Evolutionary conservation across 2,797 vertebrate species (phyloP), one percentile per base, ranked within the genome.

Genomic region (Aeoliscus strigatus): DNA sequence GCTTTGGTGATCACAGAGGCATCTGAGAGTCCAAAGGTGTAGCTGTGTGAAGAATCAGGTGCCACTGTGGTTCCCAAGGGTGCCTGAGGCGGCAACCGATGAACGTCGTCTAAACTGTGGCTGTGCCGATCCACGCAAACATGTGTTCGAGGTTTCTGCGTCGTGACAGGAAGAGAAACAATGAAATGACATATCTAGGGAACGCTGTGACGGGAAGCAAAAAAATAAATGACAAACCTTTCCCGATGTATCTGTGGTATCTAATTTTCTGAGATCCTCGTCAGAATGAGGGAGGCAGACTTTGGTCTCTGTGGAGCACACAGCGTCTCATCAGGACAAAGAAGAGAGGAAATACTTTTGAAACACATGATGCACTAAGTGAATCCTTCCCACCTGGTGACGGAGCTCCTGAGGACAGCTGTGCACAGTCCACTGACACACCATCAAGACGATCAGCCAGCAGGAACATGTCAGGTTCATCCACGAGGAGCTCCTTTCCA

Each of bases 41-140:
- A 88, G 66, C 89, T 88, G 73, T 86, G 86, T 25, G 87, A 91
- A 0, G 85, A 86, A 64, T 90, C 85, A 0, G 83, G 82, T 2
- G 82, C 86, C 13, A 88, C 61, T 0, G 64, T 55, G 6, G 67
- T 73, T 21, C 76, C 78, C 1, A 88, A 60, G 0, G 84, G 82
- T 1, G 49, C 51, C 0, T 72, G 76, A 38, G 77, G 79, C 14
- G 87, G 81, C 41, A 85, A 71, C 2, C 82, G 70, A 32, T 80
- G 80, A 3, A 88, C 45, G 16, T 90, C 87, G 24, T 91, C 88
- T 51, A 90, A 78, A 63, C 91, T 91, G 60, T 84, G 85, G 70
- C 89, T 89, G 66, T 89, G 87, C 5, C 75, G 77, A 32, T 93
- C 88, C 0, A 71, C 60, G 8, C 67, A 55, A 37, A 66, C 36